These are phyloP conservation scores for Euthynnus affinis DNA, from an alignment of 2,797 vertebrate species.

Conservation along the genomic window DNA sequence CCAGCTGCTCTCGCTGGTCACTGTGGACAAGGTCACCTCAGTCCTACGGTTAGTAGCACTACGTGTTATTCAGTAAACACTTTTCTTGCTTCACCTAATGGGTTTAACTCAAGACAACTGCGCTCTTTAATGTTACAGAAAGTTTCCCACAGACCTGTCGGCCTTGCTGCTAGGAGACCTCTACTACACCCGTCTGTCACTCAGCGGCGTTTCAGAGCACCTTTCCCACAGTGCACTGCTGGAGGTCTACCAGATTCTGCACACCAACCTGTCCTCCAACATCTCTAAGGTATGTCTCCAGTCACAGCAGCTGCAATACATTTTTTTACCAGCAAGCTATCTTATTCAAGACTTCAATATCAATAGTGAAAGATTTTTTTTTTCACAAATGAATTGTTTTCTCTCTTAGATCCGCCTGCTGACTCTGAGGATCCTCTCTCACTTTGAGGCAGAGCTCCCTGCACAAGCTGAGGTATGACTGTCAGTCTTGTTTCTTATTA, in stretches of 20 bases:
- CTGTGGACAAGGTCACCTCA: conserved; percentile 88
- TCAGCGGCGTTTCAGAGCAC: conserved; percentile 89
- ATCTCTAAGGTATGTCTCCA: conserved; percentile 88
- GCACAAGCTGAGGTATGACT: conserved; percentile 84
- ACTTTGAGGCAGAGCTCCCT: conserved; percentile 89
- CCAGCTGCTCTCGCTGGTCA: conserved; percentile 87
- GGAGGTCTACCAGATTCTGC: conserved; percentile 89
- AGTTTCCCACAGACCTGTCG: conserved; percentile 90
- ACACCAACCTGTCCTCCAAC: conserved; percentile 92
- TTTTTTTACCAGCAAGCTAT: too few relatives aligned
- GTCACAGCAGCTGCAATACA: too few relatives aligned
- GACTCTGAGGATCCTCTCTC: conserved; percentile 93
- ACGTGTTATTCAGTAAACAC: not conserved
- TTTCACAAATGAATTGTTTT: conserved; percentile 14
- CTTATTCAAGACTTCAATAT: not conserved
- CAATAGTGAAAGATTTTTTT: not conserved
- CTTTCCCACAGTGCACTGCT: conserved; percentile 89
- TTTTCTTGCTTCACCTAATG: not conserved
- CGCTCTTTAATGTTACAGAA: conserved; percentile 73
- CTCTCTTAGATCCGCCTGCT: conserved; percentile 91
- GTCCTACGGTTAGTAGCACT: conserved; percentile 84
- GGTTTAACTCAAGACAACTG: rapidly evolving
- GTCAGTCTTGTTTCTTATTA: not conserved
- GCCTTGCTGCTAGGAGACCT: conserved; percentile 92
- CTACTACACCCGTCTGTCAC: conserved; percentile 92